Percentiles rank a stretch among this genome's conserved stretches.
Evolutionary conservation across 1,140 invertebrate species (phyloP).

Genomic region (Heliothis subflexa): DNA sequence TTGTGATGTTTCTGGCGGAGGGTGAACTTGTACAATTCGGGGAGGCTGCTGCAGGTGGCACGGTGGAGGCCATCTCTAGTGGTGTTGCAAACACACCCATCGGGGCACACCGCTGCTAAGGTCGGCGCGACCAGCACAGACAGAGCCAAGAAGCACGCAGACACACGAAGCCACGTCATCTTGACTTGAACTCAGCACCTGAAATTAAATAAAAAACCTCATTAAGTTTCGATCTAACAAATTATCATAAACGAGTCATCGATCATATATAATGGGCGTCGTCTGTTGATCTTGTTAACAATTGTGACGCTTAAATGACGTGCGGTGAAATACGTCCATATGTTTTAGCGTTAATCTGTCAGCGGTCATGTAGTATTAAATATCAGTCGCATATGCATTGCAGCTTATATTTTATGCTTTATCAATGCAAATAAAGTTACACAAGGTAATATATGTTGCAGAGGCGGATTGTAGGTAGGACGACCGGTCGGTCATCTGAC

Average conservation of each 20-base stretch:
- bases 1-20: conserved; percentile 84
- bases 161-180: conserved; percentile 70
- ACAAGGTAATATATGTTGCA: conserved; percentile 3
- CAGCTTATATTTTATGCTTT: conserved; percentile 33
- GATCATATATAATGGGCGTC: conserved; percentile 3
- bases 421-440: conserved; percentile 38
- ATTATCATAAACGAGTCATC: neutral
- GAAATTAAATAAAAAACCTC: conserved; percentile 65
- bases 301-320: conserved; percentile 43
- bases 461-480: conserved; percentile 14
- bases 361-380: conserved; percentile 19
- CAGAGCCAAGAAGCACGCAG: conserved; percentile 66
- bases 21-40: conserved; percentile 81
- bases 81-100: conserved; percentile 76
- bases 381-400: conserved; percentile 56
- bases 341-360: conserved; percentile 45
- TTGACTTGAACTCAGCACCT: conserved; percentile 71
- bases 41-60: conserved; percentile 77
- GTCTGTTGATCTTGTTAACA: conserved; percentile 2
- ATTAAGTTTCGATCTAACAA: conserved; percentile 7
- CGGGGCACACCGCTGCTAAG: conserved; percentile 73
- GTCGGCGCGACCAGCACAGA: conserved; percentile 68
- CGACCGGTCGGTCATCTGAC: conserved; percentile 41
- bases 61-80: conserved; percentile 79
- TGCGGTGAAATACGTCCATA: conserved; percentile 34